phyloP scores from a whole-genome alignment of 2,797 vertebrate species.

The Myotis daubentonii region DNA sequence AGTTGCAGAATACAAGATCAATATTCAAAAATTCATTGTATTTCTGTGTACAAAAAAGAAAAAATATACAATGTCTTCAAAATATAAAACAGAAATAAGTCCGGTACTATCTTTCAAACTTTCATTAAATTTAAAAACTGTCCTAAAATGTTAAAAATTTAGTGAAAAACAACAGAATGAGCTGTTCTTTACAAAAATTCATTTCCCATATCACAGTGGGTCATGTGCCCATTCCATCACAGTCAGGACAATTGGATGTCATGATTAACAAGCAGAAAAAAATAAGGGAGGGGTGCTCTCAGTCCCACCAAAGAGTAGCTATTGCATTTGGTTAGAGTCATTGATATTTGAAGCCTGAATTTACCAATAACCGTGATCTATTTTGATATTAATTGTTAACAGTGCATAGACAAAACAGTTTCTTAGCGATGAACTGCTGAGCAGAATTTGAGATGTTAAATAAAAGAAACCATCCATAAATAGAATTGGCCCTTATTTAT shows the following conservation, averaged over 20 bases:
- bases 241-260: not conserved
- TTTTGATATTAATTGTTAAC: not conserved
- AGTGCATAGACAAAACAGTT: not conserved
- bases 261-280: not conserved
- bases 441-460: not conserved
- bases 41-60: not conserved
- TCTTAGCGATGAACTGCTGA: not conserved
- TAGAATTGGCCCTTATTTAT: not conserved
- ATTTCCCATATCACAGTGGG: not conserved
- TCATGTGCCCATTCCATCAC: not conserved
- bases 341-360: not conserved
- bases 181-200: not conserved
- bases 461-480: not conserved
- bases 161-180: not conserved
- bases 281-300: not conserved
- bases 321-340: not conserved
- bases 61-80: not conserved
- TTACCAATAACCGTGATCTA: not conserved
- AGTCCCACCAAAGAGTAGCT: not conserved
- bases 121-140: not conserved
- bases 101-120: not conserved
- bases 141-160: not conserved
- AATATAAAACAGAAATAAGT: not conserved
- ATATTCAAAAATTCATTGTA: not conserved
- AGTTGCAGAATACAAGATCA: not conserved